These are phyloP conservation scores for Stercorarius parasiticus DNA, from an alignment of 2,113 vertebrate species.

Conservation along the genomic window DNA sequence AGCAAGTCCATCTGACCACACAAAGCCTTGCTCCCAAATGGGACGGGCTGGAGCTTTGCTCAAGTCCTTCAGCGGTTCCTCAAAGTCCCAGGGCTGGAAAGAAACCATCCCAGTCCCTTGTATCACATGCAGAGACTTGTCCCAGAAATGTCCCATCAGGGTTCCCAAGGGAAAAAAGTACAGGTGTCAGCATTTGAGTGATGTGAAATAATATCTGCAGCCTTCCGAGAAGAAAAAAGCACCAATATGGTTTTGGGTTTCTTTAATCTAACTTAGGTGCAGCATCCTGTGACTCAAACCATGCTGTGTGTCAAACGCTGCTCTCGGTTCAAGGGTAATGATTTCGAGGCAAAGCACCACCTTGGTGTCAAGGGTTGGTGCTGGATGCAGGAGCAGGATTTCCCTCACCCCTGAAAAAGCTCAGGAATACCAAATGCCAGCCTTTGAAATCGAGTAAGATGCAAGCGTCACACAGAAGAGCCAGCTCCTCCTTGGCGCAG, in stretches of 20 bases:
- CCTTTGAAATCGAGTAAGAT: neutral
- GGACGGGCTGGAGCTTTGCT: neutral
- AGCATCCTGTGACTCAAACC: neutral
- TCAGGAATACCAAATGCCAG: neutral
- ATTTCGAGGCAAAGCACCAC: neutral
- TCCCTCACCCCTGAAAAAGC: neutral
- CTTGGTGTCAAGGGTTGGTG: neutral
- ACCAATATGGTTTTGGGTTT: too few relatives aligned
- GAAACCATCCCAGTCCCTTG: neutral
- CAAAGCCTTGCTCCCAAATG: neutral
- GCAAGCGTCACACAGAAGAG: fast-evolving
- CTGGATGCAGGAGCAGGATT: neutral
- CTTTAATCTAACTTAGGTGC: neutral
- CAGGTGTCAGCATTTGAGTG: neutral
- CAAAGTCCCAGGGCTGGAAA: neutral
- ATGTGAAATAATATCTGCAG: neutral
- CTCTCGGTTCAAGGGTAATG: neutral
- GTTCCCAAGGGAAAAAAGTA: neutral
- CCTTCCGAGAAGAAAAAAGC: neutral
- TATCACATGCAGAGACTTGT: neutral
- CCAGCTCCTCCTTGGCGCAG: neutral
- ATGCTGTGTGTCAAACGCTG: neutral
- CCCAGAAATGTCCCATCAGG: neutral
- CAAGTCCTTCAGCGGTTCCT: neutral
- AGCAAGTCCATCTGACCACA: neutral